Conservation (phyloP, 2,888 invertebrate species). For the Syrista parreyssii region DNA sequence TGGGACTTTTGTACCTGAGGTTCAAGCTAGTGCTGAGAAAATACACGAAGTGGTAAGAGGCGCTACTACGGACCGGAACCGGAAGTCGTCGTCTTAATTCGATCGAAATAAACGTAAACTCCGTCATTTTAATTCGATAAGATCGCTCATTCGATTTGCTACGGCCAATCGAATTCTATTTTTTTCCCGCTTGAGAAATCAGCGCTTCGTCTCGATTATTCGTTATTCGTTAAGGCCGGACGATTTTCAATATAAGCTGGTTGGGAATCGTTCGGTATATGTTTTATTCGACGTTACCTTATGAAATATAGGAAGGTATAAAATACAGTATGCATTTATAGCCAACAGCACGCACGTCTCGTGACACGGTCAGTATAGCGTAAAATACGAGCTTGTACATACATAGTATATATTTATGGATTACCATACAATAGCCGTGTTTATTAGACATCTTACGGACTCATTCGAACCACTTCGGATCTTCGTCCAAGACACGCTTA, state of each 20-base stretch:
- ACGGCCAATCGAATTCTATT: not conserved
- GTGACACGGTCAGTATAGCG: not conserved
- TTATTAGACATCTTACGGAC: slow-evolving; percentile 44
- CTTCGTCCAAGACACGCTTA: not conserved
- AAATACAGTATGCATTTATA: slow-evolving; percentile 1
- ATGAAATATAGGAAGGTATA: not conserved
- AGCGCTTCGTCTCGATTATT: not conserved
- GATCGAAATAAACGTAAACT: not conserved
- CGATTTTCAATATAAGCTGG: not conserved
- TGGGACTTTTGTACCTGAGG: not conserved
- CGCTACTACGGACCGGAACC: not conserved
- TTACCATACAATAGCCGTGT: slow-evolving; percentile 57
- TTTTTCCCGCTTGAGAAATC: not conserved
- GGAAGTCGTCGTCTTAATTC: not conserved
- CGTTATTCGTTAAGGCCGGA: not conserved
- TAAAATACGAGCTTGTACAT: slow-evolving; percentile 9
- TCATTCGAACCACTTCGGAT: slow-evolving; percentile 1
- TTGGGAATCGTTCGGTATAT: not conserved
- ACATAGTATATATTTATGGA: slow-evolving; percentile 46
- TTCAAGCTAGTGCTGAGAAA: not conserved
- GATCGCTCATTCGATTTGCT: not conserved
- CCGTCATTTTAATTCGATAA: not conserved
- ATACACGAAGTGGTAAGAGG: not conserved
- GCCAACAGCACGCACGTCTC: not conserved
- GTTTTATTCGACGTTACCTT: not conserved